Evolutionary conservation across 2,113 vertebrate species (phyloP), one percentile per base, ranked within the genome.

Genomic region (Notothenia rossii): DNA sequence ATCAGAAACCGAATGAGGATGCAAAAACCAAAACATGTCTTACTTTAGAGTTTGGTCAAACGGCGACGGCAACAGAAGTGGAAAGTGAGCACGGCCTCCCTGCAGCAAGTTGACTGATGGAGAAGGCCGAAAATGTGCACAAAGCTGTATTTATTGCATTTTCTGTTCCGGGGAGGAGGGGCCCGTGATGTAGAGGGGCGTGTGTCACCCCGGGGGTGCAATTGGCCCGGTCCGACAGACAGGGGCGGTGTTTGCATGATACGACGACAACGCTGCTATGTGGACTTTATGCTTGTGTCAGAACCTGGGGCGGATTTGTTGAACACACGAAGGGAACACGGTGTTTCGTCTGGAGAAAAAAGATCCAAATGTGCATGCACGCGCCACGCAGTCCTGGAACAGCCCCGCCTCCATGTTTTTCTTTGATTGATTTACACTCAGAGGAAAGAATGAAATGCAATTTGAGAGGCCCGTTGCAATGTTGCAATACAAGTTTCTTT

Each of bases 131-230:
- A 1, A 0, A 0, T 0, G 10, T 1, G 1, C 54, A 25, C 54
- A 43, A 48, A 4, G 81, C 59, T 48, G 72, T 82, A 88, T 94
- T 94, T 95, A 95, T 92, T 2, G 9, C 0, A 12, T 10, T 22
- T 2, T 15, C 2, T 18, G 17, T 0, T 18, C 3, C 84, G 87
- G 81, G 85, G 92, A 83, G 82, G 92, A 64, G 77, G 83, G n/a
- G 55, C 72, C 2, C 13, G 49, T 85, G 89, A 89, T 79, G 89
- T 84, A 90, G 86, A 63, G 65, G 89, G 95, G 92, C 88, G 94
- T 92, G 90, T 2, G 50, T 68, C 64, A 1, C n/a, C 15, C 18
- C 49, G 45, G 50, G 5, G 2, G 81, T 11, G 25, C 84, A 54
- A 95, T 94, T 95, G 94, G 95, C 55, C 68, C 13, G 2, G 1